Base-by-base conservation (phyloP, 2,797 vertebrate species). In the Helarctos malayanus region DNA sequence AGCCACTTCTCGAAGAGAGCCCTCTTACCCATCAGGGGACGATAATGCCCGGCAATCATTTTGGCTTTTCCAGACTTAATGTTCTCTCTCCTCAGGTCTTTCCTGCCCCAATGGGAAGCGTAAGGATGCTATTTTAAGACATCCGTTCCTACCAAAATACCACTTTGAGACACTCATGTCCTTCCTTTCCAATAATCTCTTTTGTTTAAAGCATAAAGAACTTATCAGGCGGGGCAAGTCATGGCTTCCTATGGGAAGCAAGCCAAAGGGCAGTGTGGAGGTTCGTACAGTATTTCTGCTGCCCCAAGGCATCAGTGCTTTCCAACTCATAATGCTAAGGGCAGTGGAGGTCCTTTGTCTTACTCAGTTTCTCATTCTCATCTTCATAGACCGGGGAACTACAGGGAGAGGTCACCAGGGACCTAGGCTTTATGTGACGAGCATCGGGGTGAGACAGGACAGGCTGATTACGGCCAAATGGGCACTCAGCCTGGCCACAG, bases 91-190 rank as follows among this genome's bases (percentile, higher is more conserved):
- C 45, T 89, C 65, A 41, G 68, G 84, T 83, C 78, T 61, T 92
- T 95, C 93, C 93, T 90, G 93, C 83, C 86, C 89, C 69, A 45
- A 38, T 47, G 76, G 94, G 84, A 95, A 96, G 87, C 0, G 0
- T 25, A 19, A 65, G 84, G 84, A 54, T 86, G 89, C 95, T 98
- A 97, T 98, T 98, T 98, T 98, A 95, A 97, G 97, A 90, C 82
- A 89, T 73, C 89, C 87, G 94, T 95, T 89, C 83, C 56, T 61
- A 95, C 85, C 93, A 93, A 98, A 98, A 97, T 95, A 96, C 8
- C 65, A 82, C 95, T 83, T 85, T 87, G 29, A 78, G 47, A 96
- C 90, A 79, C 93, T 97, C 23, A 0, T 75, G 86, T 87, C 79
- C 92, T 97, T 97, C 95, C 80, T 98, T 98, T 91, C 41, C 73